Base-by-base conservation (phyloP, 2,797 vertebrate genomes). In the Hippoglossus hippoglossus region DNA sequence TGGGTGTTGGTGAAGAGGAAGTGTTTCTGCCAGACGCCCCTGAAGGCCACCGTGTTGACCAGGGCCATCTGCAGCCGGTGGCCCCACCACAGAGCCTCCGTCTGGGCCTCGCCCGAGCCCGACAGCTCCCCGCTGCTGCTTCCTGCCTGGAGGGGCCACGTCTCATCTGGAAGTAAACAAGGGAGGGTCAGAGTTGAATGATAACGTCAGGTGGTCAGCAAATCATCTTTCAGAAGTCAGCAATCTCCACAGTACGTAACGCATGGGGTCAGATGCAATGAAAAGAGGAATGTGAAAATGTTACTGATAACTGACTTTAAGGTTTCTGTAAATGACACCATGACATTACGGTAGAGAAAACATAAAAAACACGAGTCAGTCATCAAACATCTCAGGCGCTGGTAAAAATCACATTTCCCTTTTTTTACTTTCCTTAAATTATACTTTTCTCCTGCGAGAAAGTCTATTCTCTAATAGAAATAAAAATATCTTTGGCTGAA, bases 21-120 rank as follows among this genome's bases (percentile, higher is more conserved):
- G 75, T 93, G 95, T 52, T 94, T 96, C 80, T 95, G 95, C 96
- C 97, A 99, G 2, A 62, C 76, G 19, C 96, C 96, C 80, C 93
- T 95, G 89, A 97, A 98, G 46, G 94, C 84, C 89, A 96, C 91
- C 0, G 92, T 94, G 92, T 95, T 97, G 73, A 97, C 87, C 61
- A 98, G 80, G 0, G 93, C 82, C 52, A 97, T 90, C 86, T 94
- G 95, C 24, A 91, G 88, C 57, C 92, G 77, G 0, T 78, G 76
- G 5, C 86, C 80, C 0, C 90, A 81, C 9, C 57, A 68, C 0
- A 72, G 4, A 0, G 28, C 86, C 51, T 94, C 92, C 4, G 71
- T 81, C 74, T 91, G 95, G 39, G 83, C 81, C 54, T 94, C 92
- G 0, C 90, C 85, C 0, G 91, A 87, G 0, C 65, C 74, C 0